These are phyloP conservation scores for Solenodon paradoxus DNA, from an alignment of 2,113 vertebrate species.

Conservation along the genomic window DNA sequence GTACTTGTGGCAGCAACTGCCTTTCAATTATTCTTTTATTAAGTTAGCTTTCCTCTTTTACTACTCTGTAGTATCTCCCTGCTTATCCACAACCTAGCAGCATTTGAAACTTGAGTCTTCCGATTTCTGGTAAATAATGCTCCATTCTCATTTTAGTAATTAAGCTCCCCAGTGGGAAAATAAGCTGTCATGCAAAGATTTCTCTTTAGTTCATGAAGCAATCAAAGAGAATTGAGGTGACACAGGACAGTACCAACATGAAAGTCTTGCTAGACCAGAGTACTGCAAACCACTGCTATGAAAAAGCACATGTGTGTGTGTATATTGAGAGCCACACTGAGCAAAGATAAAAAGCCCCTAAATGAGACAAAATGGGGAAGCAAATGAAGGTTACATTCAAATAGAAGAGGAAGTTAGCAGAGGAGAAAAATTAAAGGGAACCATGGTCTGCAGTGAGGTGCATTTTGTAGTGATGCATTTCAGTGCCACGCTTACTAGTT, in stretches of 20 bases:
- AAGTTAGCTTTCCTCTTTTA: background rate
- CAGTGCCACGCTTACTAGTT: background rate
- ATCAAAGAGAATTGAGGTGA: background rate
- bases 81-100: background rate
- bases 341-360: background rate
- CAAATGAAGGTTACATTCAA: background rate
- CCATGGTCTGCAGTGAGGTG: background rate
- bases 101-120: background rate
- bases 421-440: background rate
- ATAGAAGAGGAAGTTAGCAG: background rate
- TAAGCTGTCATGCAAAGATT: background rate
- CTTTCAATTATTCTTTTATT: background rate
- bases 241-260: background rate
- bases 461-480: background rate
- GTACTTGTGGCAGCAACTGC: background rate
- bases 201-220: background rate
- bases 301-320: background rate
- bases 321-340: background rate
- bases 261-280: background rate
- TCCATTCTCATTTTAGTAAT: background rate
- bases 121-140: background rate
- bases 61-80: background rate
- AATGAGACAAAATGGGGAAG: background rate
- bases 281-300: background rate
- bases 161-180: background rate